Percentiles rank a stretch among this genome's conserved stretches.
These are phyloP conservation scores for Papilio helenus DNA, from an alignment of 1,140 invertebrate genomes.

Conservation along the genomic window DNA sequence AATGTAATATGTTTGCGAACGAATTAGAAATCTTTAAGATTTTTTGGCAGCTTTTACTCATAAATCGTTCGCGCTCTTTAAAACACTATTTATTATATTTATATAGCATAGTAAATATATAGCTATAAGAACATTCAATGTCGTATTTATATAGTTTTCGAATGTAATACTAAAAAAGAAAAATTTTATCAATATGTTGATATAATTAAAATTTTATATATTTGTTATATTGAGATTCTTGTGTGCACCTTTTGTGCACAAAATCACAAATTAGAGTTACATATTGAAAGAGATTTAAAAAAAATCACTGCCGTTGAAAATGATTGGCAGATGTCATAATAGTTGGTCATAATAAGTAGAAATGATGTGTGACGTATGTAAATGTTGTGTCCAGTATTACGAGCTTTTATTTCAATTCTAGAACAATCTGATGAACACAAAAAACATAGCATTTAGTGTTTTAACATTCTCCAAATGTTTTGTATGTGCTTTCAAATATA, in stretches of 20 bases:
- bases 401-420: conserved; percentile 42
- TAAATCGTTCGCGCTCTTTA: background rate
- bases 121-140: background rate
- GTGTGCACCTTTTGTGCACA: background rate
- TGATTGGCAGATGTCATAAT: background rate
- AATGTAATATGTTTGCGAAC: too few relatives aligned
- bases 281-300: background rate
- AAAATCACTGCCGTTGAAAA: background rate
- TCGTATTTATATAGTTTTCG: background rate
- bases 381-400: conserved; percentile 46
- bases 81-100: background rate
- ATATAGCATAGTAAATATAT: background rate
- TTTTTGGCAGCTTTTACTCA: background rate
- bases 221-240: background rate
- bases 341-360: conserved; percentile 12
- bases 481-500: conserved; percentile 57
- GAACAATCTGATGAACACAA: conserved; percentile 17
- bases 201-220: conserved; percentile 3
- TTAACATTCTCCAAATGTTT: conserved; percentile 45
- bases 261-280: background rate
- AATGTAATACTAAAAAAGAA: too few relatives aligned
- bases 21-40: too few relatives aligned
- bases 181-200: background rate
- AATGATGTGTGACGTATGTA: background rate
- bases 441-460: conserved; percentile 43